Conservation (phyloP, 2,797 vertebrate species). For the Xiphorhynchus erythropygius region DNA sequence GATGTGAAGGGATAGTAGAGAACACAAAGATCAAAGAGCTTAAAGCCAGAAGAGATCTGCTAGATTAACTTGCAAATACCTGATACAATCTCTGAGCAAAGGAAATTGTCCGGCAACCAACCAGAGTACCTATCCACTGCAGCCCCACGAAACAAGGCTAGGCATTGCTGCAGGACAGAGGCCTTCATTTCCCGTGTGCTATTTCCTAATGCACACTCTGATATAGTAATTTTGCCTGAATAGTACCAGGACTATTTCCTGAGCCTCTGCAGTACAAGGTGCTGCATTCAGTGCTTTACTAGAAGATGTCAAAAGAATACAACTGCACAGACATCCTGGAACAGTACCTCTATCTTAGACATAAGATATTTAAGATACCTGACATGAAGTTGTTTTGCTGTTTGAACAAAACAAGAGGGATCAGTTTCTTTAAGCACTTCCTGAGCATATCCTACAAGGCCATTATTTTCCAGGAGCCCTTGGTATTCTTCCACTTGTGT, state of each 20-base stretch:
- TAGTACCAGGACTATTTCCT: neutral
- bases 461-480: constrained; percentile 95
- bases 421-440: constrained; percentile 98
- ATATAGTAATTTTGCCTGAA: neutral
- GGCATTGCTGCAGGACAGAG: accelerated
- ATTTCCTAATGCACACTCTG: accelerated
- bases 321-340: neutral
- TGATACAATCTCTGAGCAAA: neutral
- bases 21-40: neutral
- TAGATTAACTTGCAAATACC: neutral
- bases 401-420: constrained; percentile 97
- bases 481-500: constrained; percentile 93
- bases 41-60: neutral
- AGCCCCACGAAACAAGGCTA: neutral
- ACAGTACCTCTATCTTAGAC: neutral
- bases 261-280: neutral
- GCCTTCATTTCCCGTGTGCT: neutral
- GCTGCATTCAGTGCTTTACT: neutral
- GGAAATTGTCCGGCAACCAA: neutral
- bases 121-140: neutral
- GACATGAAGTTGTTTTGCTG: constrained; percentile 92
- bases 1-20: neutral
- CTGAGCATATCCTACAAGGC: constrained; percentile 95
- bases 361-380: constrained; percentile 78
- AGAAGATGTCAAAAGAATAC: neutral